phyloP scores from a whole-genome alignment of 2,888 invertebrate species.

The Miltochrista miniata region DNA sequence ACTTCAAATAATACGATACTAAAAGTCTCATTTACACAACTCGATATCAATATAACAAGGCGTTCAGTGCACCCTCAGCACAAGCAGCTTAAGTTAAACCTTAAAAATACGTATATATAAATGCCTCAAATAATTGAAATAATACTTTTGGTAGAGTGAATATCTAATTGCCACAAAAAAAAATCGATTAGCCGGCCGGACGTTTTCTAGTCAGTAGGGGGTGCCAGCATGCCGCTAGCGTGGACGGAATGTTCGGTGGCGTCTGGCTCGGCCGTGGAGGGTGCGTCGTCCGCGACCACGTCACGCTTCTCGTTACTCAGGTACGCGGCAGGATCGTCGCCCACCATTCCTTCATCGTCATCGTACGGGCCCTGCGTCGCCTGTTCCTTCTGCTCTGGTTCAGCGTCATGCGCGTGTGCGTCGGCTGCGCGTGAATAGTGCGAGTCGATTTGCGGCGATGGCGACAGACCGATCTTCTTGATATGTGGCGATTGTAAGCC shows the following conservation, averaged over 20 bases:
- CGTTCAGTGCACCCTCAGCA: slow-evolving; percentile 56
- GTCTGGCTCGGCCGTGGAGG: slow-evolving; percentile 85
- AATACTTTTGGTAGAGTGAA: slow-evolving; percentile 80
- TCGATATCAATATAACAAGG: slow-evolving; percentile 49
- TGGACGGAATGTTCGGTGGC: slow-evolving; percentile 82
- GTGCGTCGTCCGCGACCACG: slow-evolving; percentile 74
- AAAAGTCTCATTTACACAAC: slow-evolving; percentile 64
- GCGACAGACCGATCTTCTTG: slow-evolving; percentile 76
- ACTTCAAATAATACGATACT: slow-evolving; percentile 50
- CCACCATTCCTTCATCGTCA: slow-evolving; percentile 79
- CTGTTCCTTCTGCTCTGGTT: slow-evolving; percentile 71
- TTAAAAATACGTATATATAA: slow-evolving; percentile 46
- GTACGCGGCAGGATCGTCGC: slow-evolving; percentile 82
- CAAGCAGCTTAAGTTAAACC: slow-evolving; percentile 56
- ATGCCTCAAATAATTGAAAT: slow-evolving; percentile 64
- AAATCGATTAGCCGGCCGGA: slow-evolving; percentile 48
- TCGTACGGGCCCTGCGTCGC: slow-evolving; percentile 86
- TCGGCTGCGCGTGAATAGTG: slow-evolving; percentile 83
- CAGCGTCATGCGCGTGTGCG: slow-evolving; percentile 72
- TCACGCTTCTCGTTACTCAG: slow-evolving; percentile 65
- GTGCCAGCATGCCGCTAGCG: slow-evolving; percentile 82
- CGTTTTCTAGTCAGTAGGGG: slow-evolving; percentile 76
- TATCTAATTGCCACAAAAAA: slow-evolving; percentile 56
- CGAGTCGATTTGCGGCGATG: slow-evolving; percentile 84
- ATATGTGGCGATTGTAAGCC: slow-evolving; percentile 78